Evolutionary conservation across 2,797 vertebrate species (phyloP).

Genomic region (Philypnodon macrostomus): DNA sequence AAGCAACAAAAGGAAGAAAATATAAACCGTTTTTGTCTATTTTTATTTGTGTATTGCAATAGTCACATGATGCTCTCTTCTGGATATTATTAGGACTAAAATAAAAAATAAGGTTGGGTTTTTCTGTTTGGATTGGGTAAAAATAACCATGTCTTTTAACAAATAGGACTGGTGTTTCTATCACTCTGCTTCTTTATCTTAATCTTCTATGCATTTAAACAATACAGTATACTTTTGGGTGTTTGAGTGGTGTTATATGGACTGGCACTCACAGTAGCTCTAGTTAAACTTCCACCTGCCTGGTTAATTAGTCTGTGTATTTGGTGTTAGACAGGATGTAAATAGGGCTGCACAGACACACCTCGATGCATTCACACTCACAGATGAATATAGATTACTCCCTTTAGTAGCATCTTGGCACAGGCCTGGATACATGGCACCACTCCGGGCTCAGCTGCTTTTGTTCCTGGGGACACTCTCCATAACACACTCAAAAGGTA

Average conservation of each 20-base stretch:
- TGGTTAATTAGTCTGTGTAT: slow-evolving; percentile 75
- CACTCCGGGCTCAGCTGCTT: slow-evolving; percentile 42
- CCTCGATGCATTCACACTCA: slow-evolving; percentile 51
- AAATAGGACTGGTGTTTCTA: no score
- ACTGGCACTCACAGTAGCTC: slow-evolving; percentile 34
- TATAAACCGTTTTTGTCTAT: no score
- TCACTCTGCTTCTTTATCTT: no score
- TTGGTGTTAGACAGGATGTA: slow-evolving; percentile 61
- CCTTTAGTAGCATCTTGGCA: slow-evolving; percentile 17
- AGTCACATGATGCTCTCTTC: not conserved
- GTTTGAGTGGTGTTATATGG: no score
- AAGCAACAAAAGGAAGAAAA: no score
- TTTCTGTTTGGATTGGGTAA: no score
- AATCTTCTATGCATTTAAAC: no score
- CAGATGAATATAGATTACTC: slow-evolving; percentile 14
- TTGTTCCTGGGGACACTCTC: slow-evolving; percentile 43
- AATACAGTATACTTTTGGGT: no score
- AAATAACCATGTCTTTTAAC: not conserved
- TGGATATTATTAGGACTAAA: no score
- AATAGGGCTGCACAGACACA: slow-evolving; percentile 50
- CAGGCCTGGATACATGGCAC: slow-evolving; percentile 52
- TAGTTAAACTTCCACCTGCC: slow-evolving; percentile 74
- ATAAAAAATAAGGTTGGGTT: no score
- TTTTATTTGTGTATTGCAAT: no score
- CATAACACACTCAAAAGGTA: slow-evolving; percentile 64